These are phyloP conservation scores for Apodemia hepburni DNA, from an alignment of 2,888 invertebrate genomes.

Conservation along the genomic window DNA sequence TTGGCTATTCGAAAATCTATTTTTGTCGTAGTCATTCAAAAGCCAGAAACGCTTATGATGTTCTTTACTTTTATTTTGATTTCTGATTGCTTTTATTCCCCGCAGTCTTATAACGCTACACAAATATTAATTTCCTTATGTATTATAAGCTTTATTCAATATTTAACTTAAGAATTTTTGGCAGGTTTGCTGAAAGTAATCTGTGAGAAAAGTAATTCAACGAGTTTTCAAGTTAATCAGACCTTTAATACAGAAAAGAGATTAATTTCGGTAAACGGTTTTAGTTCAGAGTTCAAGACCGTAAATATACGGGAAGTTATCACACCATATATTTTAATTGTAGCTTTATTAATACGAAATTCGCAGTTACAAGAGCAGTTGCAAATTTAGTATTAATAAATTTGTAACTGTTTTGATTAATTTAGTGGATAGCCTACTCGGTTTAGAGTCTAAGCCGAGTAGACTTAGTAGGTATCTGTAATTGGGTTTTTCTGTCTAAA, in stretches of 20 bases:
- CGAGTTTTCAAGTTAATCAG: slow-evolving; percentile 62
- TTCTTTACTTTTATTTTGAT: background rate
- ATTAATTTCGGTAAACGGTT: slow-evolving; percentile 56
- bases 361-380: no score
- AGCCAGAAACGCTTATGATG: no score
- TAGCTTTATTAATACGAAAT: no score
- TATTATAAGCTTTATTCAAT: slow-evolving; percentile 1
- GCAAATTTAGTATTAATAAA: no score
- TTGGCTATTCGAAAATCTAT: no score
- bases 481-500: no score
- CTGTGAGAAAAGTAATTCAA: slow-evolving; percentile 27
- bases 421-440: background rate
- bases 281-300: slow-evolving; percentile 32
- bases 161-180: slow-evolving; percentile 3
- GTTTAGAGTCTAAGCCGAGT: no score
- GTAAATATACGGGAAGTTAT: background rate
- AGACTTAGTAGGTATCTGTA: no score
- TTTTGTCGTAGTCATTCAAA: no score
- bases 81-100: background rate
- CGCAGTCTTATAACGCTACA: background rate
- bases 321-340: background rate
- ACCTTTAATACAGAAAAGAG: slow-evolving; percentile 56
- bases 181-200: slow-evolving; percentile 8
- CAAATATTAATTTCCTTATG: slow-evolving; percentile 1
- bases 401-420: no score